phyloP scores from a whole-genome alignment of 1,140 invertebrate genomes.

The Temnothorax curvispinosus region DNA sequence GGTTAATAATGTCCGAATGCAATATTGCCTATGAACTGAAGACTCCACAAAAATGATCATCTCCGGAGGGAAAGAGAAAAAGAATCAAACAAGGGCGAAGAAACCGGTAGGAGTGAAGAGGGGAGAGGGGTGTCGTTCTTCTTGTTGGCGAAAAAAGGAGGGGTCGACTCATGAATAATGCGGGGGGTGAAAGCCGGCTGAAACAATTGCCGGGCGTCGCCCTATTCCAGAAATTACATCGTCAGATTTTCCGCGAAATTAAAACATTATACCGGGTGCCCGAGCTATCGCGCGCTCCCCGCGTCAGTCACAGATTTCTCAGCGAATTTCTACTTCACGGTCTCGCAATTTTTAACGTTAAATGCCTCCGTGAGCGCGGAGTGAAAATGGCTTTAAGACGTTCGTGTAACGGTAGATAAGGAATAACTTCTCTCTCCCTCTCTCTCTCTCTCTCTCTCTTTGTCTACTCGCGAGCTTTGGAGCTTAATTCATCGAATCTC shows the following conservation, averaged over 20 bases:
- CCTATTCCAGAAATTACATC: slow-evolving; percentile 77
- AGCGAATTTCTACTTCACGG: slow-evolving; percentile 16
- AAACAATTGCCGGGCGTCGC: slow-evolving; percentile 76
- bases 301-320: slow-evolving; percentile 19
- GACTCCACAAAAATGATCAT: slow-evolving; percentile 36
- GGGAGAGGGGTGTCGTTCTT: slow-evolving; percentile 32
- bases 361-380: background rate
- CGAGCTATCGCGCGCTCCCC: slow-evolving; percentile 1
- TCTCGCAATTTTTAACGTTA: slow-evolving; percentile 38
- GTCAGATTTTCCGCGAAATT: slow-evolving; percentile 77
- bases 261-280: slow-evolving; percentile 72
- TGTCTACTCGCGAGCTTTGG: background rate
- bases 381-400: slow-evolving; percentile 8
- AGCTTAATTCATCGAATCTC: background rate
- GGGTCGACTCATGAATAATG: slow-evolving; percentile 75
- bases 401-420: slow-evolving; percentile 11
- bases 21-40: slow-evolving; percentile 29
- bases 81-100: background rate
- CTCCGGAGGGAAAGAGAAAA: slow-evolving; percentile 1
- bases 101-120: background rate
- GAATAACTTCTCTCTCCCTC: background rate
- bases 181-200: slow-evolving; percentile 73
- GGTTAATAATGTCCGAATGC: slow-evolving; percentile 17
- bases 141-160: slow-evolving; percentile 63
- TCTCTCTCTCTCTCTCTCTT: background rate